phyloP scores from a whole-genome alignment of 2,113 vertebrate genomes.

The Callipepla squamata region DNA sequence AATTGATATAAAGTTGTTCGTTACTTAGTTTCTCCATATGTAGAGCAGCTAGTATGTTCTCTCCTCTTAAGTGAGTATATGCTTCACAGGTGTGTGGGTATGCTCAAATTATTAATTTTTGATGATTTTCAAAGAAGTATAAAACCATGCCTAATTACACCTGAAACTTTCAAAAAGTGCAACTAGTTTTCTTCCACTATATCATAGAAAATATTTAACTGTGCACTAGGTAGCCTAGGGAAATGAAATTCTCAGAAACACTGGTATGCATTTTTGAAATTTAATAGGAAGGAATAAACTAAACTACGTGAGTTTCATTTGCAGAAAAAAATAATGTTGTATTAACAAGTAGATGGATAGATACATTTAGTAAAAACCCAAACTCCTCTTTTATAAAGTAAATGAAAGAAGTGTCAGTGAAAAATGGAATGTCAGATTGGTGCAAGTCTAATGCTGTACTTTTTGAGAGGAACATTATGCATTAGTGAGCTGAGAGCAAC shows the following conservation, averaged over 20 bases:
- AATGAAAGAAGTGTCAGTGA: slow-evolving; percentile 45
- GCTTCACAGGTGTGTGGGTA: background rate
- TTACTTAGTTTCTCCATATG: background rate
- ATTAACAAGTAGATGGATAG: slow-evolving; percentile 1
- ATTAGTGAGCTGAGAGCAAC: slow-evolving; percentile 47
- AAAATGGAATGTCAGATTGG: slow-evolving; percentile 56
- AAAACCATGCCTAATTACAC: background rate
- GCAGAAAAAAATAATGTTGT: background rate
- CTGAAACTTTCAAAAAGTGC: background rate
- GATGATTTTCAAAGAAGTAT: background rate
- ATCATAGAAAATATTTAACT: background rate
- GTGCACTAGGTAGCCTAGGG: background rate
- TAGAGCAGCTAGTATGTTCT: background rate
- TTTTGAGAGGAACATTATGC: slow-evolving; percentile 18
- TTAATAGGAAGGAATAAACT: slow-evolving; percentile 13
- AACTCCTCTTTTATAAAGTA: background rate
- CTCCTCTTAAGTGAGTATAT: background rate
- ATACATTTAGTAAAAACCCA: slow-evolving; percentile 23
- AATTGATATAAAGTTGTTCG: background rate
- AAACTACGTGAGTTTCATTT: slow-evolving; percentile 15
- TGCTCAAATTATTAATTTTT: background rate
- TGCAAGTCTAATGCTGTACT: slow-evolving; percentile 3
- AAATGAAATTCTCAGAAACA: background rate
- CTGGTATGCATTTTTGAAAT: background rate
- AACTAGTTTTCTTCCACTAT: background rate